These are phyloP conservation scores for Tichodroma muraria DNA, from an alignment of 2,113 vertebrate genomes.

Conservation along the genomic window DNA sequence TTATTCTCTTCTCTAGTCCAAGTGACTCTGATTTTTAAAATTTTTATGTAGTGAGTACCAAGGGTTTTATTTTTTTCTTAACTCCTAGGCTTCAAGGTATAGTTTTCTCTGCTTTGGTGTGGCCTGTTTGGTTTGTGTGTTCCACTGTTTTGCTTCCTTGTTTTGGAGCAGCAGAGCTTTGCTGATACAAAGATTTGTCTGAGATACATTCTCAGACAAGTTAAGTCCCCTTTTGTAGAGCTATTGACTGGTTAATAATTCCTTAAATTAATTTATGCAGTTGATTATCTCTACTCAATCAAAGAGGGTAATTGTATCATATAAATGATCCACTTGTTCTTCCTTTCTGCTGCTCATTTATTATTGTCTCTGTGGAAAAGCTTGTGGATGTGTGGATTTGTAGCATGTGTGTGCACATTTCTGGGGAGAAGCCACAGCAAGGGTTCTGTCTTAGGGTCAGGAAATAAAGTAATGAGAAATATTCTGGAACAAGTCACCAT, in stretches of 20 bases:
- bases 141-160: background rate
- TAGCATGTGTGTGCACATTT: rapidly evolving
- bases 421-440: background rate
- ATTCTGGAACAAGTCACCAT: background rate
- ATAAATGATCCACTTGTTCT: background rate
- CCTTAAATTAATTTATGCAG: background rate
- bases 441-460: background rate
- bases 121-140: background rate
- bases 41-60: background rate
- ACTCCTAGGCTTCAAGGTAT: background rate
- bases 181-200: no score
- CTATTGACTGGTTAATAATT: background rate
- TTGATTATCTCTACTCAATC: background rate
- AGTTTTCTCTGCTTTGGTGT: background rate
- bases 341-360: background rate
- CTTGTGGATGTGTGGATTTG: background rate
- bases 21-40: background rate
- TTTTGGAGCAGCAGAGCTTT: background rate
- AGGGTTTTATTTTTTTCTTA: background rate
- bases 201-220: background rate
- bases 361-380: background rate
- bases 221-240: background rate
- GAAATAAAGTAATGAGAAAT: background rate
- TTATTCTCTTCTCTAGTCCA: background rate
- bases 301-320: background rate